These are phyloP conservation scores for Ceyx erithaca DNA, from an alignment of 2,797 vertebrate genomes.

Conservation along the genomic window DNA sequence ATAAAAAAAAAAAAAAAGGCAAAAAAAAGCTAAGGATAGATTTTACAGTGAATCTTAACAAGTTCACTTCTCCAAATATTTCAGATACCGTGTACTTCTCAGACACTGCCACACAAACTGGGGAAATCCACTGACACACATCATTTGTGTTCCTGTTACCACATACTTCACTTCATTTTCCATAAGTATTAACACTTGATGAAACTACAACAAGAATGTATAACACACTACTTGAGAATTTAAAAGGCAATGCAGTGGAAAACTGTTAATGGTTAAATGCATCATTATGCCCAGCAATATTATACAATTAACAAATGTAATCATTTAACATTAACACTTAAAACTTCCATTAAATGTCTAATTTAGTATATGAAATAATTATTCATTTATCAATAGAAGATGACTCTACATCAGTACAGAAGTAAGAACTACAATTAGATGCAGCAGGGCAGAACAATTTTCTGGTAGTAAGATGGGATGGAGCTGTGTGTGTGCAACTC, in stretches of 20 bases:
- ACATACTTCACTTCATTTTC: neutral
- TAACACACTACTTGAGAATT: neutral
- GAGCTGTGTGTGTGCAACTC: neutral
- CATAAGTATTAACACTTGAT: conserved; percentile 37
- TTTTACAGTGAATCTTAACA: neutral
- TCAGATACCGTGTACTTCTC: neutral
- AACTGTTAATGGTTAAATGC: conserved; percentile 47
- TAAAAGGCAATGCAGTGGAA: conserved; percentile 37
- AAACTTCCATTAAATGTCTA: conserved; percentile 62
- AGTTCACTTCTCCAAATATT: neutral
- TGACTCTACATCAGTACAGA: conserved; percentile 36
- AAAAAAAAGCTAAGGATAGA: neutral
- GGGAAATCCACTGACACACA: neutral
- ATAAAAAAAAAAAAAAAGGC: neutral
- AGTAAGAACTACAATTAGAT: conserved; percentile 53
- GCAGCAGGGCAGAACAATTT: conserved; percentile 43
- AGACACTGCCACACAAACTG: neutral
- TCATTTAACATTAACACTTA: conserved; percentile 50
- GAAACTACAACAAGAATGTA: conserved; percentile 33
- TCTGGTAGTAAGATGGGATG: neutral
- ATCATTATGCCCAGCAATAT: conserved; percentile 36
- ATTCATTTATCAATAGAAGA: conserved; percentile 64
- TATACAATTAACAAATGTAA: conserved; percentile 63
- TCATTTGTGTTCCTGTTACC: neutral
- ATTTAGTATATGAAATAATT: conserved; percentile 49